Percentiles rank a stretch among this genome's conserved stretches.
Evolutionary conservation across 2,113 vertebrate species (phyloP).

Genomic region (Corythornis madagascariensis): DNA sequence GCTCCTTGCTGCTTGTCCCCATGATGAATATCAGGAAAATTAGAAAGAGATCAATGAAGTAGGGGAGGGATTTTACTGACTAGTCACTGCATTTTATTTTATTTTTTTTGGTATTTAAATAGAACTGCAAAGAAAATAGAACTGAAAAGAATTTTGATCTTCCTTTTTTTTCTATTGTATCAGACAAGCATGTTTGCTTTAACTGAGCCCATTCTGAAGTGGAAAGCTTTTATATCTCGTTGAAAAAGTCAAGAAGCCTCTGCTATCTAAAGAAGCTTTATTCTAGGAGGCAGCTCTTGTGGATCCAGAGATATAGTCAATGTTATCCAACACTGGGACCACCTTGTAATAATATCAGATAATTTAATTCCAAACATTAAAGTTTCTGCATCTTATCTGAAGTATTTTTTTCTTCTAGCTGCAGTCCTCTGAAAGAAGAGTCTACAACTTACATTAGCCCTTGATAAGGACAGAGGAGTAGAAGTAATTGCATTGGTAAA

Average conservation of each 20-base stretch:
- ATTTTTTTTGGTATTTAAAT: background rate
- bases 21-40: constrained; percentile 28
- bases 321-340: background rate
- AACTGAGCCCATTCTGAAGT: background rate
- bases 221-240: background rate
- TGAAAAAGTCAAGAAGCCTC: background rate
- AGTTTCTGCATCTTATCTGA: background rate
- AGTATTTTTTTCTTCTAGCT: background rate
- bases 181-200: background rate
- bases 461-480: background rate
- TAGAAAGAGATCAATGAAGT: background rate
- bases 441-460: background rate
- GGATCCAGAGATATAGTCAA: background rate
- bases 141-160: too few species aligned
- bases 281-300: background rate
- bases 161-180: background rate
- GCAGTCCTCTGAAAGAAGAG: background rate
- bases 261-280: background rate
- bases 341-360: background rate
- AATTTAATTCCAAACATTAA: background rate
- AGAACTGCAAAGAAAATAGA: background rate
- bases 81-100: background rate
- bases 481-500: background rate
- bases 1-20: background rate
- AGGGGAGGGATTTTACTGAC: background rate